These are phyloP conservation scores for Rhopalosiphum maidis DNA, from an alignment of 1,140 invertebrate species.

Conservation along the genomic window DNA sequence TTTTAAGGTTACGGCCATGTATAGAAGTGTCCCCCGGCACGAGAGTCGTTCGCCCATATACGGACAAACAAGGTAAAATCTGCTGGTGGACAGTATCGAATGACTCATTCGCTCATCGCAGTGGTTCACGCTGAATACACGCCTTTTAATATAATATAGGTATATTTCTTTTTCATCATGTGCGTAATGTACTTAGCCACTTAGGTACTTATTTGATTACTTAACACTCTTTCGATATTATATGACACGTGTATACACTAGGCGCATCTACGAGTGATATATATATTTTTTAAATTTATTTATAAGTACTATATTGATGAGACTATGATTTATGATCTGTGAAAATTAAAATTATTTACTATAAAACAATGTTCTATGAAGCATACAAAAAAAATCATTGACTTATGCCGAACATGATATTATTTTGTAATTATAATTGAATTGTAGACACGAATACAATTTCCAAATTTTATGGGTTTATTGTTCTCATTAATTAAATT, in stretches of 20 bases:
- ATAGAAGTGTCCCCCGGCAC: slow-evolving; percentile 41
- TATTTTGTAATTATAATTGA: slow-evolving; percentile 5
- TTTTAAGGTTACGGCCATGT: slow-evolving; percentile 54
- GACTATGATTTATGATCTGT: neutral
- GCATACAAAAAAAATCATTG: neutral
- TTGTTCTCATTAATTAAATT: slow-evolving; percentile 27
- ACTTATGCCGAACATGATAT: neutral
- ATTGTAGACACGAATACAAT: neutral
- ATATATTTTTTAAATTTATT: neutral
- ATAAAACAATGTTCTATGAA: neutral
- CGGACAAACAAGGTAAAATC: slow-evolving; percentile 51
- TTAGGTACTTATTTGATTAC: neutral
- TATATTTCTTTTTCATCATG: neutral
- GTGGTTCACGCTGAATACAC: neutral
- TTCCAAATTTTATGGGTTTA: neutral
- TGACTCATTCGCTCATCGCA: slow-evolving; percentile 42
- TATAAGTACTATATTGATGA: neutral
- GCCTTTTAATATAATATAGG: neutral
- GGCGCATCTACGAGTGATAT: neutral
- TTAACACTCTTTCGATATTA: neutral
- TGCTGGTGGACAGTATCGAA: slow-evolving; percentile 12
- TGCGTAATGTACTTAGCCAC: neutral
- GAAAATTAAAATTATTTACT: neutral
- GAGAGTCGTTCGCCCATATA: slow-evolving; percentile 40
- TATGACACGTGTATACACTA: neutral